Evolutionary conservation across 2,888 invertebrate species (phyloP), one percentile per base, ranked within the genome.

Genomic region (Anodontia alba): DNA sequence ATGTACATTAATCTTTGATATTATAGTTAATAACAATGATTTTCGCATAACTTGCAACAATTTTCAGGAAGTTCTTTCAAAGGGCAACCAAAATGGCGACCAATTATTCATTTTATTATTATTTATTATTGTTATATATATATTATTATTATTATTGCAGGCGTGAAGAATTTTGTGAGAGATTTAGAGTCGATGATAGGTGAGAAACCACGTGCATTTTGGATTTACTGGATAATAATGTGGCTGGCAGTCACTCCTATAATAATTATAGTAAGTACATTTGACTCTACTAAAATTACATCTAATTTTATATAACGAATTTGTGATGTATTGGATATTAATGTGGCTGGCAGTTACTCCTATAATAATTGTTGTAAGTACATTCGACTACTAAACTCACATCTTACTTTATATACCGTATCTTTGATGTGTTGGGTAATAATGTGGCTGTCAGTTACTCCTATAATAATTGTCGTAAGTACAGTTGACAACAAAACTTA

Each of bases 171-270:
- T 26, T 78, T 73, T 33, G 33, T 78, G 0, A 17, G 42, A 1
- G 79, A 83, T 26, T 26, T 83, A 7, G 83, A 83, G 31, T 42
- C 67, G 57, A 83, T 83, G 76, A 54, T 79, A 7, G 83, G 83
- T 0, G 42, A 23, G n/a, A 76, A 74, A 10, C 46, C 62, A 0
- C 62, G 26, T 2, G 15, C 43, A 3, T 74, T 76, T 31, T 73
- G 70, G 71, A 66, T 66, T 54, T 83, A 76, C 43, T 77, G 73
- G 73, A 76, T 54, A 15, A 46, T 51, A 12, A 78, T 76, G 8
- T 82, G 81, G 81, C 33, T 69, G 0, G 42, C 76, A 10, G 76
- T 68, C 1, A 68, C 73, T 15, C 81, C 81, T 1, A 54, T 43
- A 3, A 73, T 76, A 43, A 69, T 75, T 17, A 42, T 76, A 68